Conservation (phyloP, 2,888 invertebrate species). For the Leptodirus hochenwartii region DNA sequence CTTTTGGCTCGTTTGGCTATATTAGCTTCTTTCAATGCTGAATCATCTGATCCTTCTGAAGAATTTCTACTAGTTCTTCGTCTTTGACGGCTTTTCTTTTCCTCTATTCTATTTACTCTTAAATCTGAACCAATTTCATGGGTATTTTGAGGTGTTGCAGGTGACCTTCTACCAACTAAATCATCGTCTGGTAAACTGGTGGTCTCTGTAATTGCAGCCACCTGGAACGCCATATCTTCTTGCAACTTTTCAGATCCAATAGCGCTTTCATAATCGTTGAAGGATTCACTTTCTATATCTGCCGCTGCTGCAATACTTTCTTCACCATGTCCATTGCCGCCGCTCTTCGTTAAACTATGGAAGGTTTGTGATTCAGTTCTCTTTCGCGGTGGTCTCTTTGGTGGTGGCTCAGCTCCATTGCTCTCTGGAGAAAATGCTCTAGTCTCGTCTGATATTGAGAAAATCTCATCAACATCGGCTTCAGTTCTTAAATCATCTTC, state of each 20-base stretch:
- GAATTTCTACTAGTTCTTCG: slow-evolving; percentile 17
- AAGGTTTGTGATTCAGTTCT: slow-evolving; percentile 46
- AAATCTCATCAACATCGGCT: slow-evolving; percentile 64
- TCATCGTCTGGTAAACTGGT: slow-evolving; percentile 24
- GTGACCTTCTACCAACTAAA: slow-evolving; percentile 15
- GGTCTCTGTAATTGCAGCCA: slow-evolving; percentile 26
- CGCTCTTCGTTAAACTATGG: slow-evolving; percentile 10
- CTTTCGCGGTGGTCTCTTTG: slow-evolving; percentile 39
- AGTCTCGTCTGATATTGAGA: slow-evolving; percentile 62
- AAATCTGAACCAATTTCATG: slow-evolving; percentile 28
- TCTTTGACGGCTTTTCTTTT: slow-evolving; percentile 29
- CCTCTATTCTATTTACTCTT: slow-evolving; percentile 25
- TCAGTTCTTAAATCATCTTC: slow-evolving; percentile 75
- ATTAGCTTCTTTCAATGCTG: slow-evolving; percentile 16
- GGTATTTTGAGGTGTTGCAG: slow-evolving; percentile 24
- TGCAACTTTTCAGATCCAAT: slow-evolving; percentile 30
- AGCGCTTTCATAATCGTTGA: slow-evolving; percentile 47
- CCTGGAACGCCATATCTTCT: slow-evolving; percentile 23
- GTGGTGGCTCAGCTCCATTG: slow-evolving; percentile 29
- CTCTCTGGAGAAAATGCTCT: slow-evolving; percentile 25
- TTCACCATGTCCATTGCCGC: slow-evolving; percentile 28
- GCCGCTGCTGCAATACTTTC: slow-evolving; percentile 29
- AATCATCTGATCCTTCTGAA: slow-evolving; percentile 30
- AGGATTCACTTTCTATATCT: slow-evolving; percentile 42
- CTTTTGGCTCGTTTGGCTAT: slow-evolving; percentile 20